phyloP scores from a whole-genome alignment of 2,797 vertebrate species.

The Myotis planiceps region DNA sequence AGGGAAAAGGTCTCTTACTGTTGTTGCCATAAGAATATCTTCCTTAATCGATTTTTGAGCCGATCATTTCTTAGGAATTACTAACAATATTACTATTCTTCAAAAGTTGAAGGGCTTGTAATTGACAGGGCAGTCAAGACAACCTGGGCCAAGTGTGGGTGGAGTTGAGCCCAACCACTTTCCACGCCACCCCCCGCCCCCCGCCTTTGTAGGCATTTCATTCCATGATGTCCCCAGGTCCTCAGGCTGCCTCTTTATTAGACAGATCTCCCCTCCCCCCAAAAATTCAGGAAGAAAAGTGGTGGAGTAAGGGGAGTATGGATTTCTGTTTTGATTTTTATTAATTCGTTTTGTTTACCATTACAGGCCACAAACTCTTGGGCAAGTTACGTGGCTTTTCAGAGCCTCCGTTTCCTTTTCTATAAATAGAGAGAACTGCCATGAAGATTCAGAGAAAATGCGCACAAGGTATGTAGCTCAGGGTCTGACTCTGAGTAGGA shows the following conservation, averaged over 20 bases:
- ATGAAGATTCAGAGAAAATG: background rate
- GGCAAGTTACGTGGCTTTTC: slow-evolving; percentile 16
- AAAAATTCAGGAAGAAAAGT: background rate
- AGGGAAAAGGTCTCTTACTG: background rate
- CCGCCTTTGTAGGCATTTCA: background rate
- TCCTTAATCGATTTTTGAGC: background rate
- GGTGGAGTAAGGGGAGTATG: background rate
- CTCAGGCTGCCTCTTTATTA: background rate
- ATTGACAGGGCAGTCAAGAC: background rate
- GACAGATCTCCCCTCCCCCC: background rate
- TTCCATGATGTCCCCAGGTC: background rate
- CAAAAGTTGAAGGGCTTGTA: slow-evolving; percentile 12
- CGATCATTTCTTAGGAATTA: slow-evolving; percentile 14
- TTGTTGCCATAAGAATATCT: background rate
- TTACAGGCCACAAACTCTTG: background rate
- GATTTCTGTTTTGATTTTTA: slow-evolving; percentile 9
- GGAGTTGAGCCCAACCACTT: background rate
- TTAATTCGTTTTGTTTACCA: background rate
- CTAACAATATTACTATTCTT: background rate
- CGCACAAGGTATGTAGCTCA: background rate
- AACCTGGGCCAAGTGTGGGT: background rate
- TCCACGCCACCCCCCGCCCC: background rate
- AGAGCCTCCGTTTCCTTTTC: background rate
- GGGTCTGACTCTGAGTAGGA: background rate
- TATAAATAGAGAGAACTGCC: background rate